Percentiles rank a stretch among this genome's conserved stretches.
Conservation (phyloP, 2,113 vertebrate genomes). For the Oreocharis arfaki region DNA sequence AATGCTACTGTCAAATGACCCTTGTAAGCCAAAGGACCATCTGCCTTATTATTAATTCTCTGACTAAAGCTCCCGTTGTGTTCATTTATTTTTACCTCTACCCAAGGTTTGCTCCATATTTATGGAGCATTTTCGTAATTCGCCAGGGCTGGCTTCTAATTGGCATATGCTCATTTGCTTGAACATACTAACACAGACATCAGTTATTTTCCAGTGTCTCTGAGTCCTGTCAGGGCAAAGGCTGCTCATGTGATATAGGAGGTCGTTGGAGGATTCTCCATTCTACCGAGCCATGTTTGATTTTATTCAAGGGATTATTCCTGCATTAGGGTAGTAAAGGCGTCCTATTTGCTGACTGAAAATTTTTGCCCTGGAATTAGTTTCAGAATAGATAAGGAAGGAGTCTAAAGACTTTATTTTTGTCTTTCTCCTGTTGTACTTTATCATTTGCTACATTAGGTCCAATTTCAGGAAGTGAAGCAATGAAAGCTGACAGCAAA, state of each 20-base stretch:
- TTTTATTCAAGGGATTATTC: not conserved
- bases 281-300: not conserved
- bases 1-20: not conserved
- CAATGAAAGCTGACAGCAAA: not conserved
- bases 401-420: not conserved
- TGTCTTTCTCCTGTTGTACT: not conserved
- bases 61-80: rapidly evolving
- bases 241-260: not conserved
- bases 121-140: not conserved
- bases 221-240: not conserved
- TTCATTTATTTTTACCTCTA: not conserved
- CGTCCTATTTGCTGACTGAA: not conserved
- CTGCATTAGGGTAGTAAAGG: not conserved
- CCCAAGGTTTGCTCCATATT: not conserved
- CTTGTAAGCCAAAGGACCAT: not conserved
- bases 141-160: not conserved
- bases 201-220: not conserved
- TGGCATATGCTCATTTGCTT: not conserved
- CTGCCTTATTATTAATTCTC: not conserved
- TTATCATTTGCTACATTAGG: not conserved
- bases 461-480: not conserved
- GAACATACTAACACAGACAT: not conserved
- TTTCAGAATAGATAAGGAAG: not conserved
- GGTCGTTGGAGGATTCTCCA: not conserved
- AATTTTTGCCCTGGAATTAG: not conserved